phyloP scores from a whole-genome alignment of 2,113 vertebrate species.

The Myotis brandtii region DNA sequence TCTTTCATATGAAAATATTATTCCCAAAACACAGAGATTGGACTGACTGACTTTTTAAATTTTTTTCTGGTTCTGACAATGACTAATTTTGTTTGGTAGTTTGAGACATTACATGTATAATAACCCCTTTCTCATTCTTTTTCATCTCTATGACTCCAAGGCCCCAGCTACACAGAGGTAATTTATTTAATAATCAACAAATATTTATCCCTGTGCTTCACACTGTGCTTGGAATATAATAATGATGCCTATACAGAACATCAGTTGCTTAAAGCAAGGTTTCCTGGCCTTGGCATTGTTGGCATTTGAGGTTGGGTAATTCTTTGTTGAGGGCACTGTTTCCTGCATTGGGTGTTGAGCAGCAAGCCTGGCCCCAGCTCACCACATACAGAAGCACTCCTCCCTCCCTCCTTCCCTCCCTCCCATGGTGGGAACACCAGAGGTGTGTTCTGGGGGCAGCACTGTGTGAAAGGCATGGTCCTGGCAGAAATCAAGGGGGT shows the following conservation, averaged over 20 bases:
- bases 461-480: background rate
- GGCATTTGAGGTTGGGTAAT: background rate
- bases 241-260: too few relatives aligned
- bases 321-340: background rate
- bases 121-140: background rate
- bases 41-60: background rate
- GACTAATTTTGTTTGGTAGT: background rate
- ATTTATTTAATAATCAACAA: background rate
- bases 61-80: background rate
- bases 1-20: background rate
- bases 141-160: background rate
- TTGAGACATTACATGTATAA: background rate
- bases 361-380: background rate
- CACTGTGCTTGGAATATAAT: background rate
- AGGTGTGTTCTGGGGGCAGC: background rate
- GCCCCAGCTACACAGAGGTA: background rate
- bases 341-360: background rate
- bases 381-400: background rate
- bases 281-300: background rate
- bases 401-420: fast-evolving
- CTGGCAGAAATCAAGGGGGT: background rate
- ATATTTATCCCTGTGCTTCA: background rate
- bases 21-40: background rate
- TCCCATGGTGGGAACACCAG: fast-evolving
- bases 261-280: background rate